phyloP scores from a whole-genome alignment of 2,113 vertebrate genomes.

The Centropristis striata region DNA sequence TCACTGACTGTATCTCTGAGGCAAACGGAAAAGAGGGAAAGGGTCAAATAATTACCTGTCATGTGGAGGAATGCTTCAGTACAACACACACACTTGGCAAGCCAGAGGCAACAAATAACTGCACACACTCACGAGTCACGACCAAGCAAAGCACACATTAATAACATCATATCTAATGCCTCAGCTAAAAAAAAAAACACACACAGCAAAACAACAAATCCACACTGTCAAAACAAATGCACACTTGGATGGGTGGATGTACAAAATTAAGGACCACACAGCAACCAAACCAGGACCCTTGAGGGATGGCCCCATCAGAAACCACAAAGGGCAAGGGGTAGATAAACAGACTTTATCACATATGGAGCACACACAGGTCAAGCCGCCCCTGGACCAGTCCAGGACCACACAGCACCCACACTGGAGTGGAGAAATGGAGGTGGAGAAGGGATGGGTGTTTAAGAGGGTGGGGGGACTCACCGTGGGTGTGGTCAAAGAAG shows the following conservation, averaged over 20 bases:
- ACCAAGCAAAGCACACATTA: slow-evolving; percentile 41
- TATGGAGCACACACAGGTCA: slow-evolving; percentile 56
- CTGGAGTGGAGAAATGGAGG: slow-evolving; percentile 23
- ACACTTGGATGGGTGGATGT: slow-evolving; percentile 43
- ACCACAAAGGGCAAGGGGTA: not conserved
- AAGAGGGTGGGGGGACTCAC: slow-evolving; percentile 87
- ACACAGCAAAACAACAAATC: slow-evolving; percentile 26
- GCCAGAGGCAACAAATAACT: slow-evolving; percentile 30
- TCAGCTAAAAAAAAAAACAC: slow-evolving; percentile 8
- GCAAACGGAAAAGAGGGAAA: slow-evolving; percentile 16
- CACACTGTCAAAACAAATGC: slow-evolving; percentile 44
- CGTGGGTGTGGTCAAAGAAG: slow-evolving; percentile 94
- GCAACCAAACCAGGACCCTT: slow-evolving; percentile 31
- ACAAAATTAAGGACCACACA: slow-evolving; percentile 50
- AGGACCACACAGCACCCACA: slow-evolving; percentile 68
- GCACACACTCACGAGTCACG: slow-evolving; percentile 39
- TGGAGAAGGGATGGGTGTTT: slow-evolving; percentile 5
- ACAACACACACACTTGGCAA: slow-evolving; percentile 26
- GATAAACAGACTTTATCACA: slow-evolving; percentile 42
- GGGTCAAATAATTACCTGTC: slow-evolving; percentile 36
- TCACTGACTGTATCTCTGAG: slow-evolving; percentile 20
- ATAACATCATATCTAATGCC: slow-evolving; percentile 28
- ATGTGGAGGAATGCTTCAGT: slow-evolving; percentile 36
- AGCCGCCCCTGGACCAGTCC: slow-evolving; percentile 44
- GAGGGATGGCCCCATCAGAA: slow-evolving; percentile 3